These are phyloP conservation scores for Ruditapes philippinarum DNA, from an alignment of 1,140 invertebrate genomes.

Conservation along the genomic window DNA sequence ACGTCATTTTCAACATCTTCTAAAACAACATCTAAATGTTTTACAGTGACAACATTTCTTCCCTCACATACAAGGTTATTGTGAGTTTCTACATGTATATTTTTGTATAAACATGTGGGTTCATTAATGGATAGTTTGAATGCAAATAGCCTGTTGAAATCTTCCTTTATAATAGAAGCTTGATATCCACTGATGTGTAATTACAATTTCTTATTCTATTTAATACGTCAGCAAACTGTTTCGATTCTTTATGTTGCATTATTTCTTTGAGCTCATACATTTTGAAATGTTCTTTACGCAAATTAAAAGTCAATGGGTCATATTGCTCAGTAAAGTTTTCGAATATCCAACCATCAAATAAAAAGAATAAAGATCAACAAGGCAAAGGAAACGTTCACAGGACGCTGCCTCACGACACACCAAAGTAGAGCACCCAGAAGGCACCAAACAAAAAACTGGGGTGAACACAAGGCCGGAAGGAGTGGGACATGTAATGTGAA, in stretches of 20 bases:
- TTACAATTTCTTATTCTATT: conserved; percentile 72
- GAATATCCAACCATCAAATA: conserved; percentile 71
- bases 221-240: conserved; percentile 69
- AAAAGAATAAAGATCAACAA: too few species aligned
- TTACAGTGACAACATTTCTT: not conserved
- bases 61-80: too few species aligned
- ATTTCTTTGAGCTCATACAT: conserved; percentile 71
- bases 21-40: not conserved
- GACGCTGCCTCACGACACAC: too few species aligned
- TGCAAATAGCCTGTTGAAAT: too few species aligned
- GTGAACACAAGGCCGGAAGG: too few species aligned
- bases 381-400: too few species aligned
- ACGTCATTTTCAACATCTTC: not conserved
- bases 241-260: conserved; percentile 68
- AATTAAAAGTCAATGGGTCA: conserved; percentile 61
- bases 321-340: conserved; percentile 6
- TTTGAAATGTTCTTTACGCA: conserved; percentile 68
- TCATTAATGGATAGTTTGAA: too few species aligned
- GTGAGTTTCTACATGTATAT: too few species aligned
- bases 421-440: too few species aligned
- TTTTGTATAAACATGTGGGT: too few species aligned
- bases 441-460: too few species aligned
- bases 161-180: not conserved
- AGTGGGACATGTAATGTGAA: too few species aligned
- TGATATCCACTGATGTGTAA: conserved; percentile 65